Base-by-base conservation (phyloP, 2,888 invertebrate species). In the Eupsilia transversa region DNA sequence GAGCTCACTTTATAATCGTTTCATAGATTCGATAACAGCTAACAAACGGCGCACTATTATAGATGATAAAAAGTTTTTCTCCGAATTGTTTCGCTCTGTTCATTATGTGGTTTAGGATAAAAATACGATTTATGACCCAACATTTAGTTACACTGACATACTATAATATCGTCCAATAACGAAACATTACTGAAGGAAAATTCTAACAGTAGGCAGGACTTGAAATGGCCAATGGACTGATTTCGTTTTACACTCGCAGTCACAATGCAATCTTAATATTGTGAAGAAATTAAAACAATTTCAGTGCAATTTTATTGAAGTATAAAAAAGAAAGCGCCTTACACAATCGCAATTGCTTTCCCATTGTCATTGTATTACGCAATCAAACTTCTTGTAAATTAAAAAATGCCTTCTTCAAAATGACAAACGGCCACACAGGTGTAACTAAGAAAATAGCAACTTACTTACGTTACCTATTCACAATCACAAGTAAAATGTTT, bases 1-100 rank as follows among this genome's bases (percentile, higher is more conserved):
- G n/a, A n/a, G n/a, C n/a, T n/a, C n/a, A n/a, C 52, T n/a, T 46
- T 30, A 23, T 49, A 49, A 75, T 3, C 17, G 14, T 65, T 82
- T 83, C 84, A 67, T 75, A 65, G 75, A 75, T 57, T 81, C 41
- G 85, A 85, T 85, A 82, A 72, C 56, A 60, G 2, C 14, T 12
- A 67, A 81, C 77, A 74, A 66, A 66, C 52, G 49, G 30, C 2
- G 2, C 73, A 64, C 68, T 78, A 74, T 76, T 61, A 59, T 3
- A 59, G 20, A 69, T 20, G 79, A 85, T 83, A 83, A 85, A 70
- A 56, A 41, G 7, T 66, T 35, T 30, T 85, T 85, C 80, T 66
- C 6, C 7, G 80, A 79, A 85, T 49, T 60, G 23, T 52, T 33
- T 68, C n/a, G 27, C 46, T 73, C 20, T 69, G 59, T 74, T 68